Evolutionary conservation across 35 echinoderm and acorn worm species (phyloP).

Genomic region (Nesometra sesokonis): DNA sequence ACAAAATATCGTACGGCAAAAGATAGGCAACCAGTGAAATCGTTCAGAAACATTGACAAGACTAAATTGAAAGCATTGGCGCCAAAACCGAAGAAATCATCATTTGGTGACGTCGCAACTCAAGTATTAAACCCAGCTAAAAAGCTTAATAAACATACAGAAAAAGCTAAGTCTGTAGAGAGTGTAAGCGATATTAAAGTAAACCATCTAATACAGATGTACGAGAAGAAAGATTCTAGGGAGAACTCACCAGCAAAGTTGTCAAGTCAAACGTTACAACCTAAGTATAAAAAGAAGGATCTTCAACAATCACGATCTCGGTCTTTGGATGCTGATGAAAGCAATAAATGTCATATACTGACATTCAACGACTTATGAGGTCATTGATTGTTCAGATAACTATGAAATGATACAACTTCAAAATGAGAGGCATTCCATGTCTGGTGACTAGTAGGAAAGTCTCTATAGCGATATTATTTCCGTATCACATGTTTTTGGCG

Average conservation of each 20-base stretch:
- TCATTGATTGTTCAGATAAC: background rate
- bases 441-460: too few species aligned
- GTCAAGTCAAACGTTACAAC: background rate
- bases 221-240: background rate
- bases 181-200: background rate
- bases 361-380: background rate
- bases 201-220: background rate
- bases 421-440: too few species aligned
- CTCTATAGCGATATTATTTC: too few species aligned
- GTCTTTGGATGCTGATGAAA: background rate
- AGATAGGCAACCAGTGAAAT: background rate
- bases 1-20: background rate
- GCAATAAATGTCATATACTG: background rate
- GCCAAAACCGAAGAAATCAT: background rate
- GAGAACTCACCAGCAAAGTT: background rate
- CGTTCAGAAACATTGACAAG: background rate
- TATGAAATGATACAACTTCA: too few species aligned
- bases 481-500: too few species aligned
- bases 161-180: background rate
- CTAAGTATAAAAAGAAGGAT: background rate
- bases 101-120: background rate
- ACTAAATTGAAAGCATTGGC: background rate
- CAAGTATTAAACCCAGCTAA: background rate
- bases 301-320: background rate
- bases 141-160: background rate